phyloP scores from a whole-genome alignment of 2,797 vertebrate species.

The Sebastes diaconus region DNA sequence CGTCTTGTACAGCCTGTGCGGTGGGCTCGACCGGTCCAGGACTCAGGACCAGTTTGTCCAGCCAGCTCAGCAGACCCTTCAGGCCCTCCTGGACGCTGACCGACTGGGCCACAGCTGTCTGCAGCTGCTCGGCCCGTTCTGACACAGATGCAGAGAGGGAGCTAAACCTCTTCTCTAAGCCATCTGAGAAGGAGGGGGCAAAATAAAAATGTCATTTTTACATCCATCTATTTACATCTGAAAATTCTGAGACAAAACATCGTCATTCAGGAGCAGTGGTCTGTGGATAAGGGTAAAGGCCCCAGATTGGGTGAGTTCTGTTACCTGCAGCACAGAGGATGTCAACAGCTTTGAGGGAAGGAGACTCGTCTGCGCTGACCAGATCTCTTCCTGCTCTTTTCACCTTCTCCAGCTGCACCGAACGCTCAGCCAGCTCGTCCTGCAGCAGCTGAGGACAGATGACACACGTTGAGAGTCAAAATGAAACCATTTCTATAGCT shows the following conservation, averaged over 20 bases:
- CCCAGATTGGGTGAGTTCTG: fast-evolving
- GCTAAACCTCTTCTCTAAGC: slow-evolving; percentile 86
- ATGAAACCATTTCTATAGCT: neutral
- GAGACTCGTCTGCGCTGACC: slow-evolving; percentile 87
- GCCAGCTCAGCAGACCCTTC: slow-evolving; percentile 87
- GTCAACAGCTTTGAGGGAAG: slow-evolving; percentile 83
- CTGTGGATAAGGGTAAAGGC: neutral
- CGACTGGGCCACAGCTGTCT: slow-evolving; percentile 95
- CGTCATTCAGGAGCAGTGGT: neutral
- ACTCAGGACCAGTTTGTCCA: slow-evolving; percentile 85
- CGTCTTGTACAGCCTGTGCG: slow-evolving; percentile 88
- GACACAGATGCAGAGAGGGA: slow-evolving; percentile 87
- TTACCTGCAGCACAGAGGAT: slow-evolving; percentile 90
- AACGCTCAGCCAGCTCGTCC: slow-evolving; percentile 91
- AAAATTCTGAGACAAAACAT: too few relatives aligned
- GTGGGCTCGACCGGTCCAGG: slow-evolving; percentile 82
- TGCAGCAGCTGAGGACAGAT: slow-evolving; percentile 85
- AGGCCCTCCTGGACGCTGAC: slow-evolving; percentile 95
- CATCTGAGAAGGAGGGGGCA: slow-evolving; percentile 72
- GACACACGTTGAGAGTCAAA: neutral
- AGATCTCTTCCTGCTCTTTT: slow-evolving; percentile 88
- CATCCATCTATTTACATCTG: neutral
- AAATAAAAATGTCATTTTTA: neutral
- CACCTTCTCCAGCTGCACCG: slow-evolving; percentile 92
- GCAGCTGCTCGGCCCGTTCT: slow-evolving; percentile 88